Conservation (phyloP, 2,113 vertebrate species). For the Galbula dea region DNA sequence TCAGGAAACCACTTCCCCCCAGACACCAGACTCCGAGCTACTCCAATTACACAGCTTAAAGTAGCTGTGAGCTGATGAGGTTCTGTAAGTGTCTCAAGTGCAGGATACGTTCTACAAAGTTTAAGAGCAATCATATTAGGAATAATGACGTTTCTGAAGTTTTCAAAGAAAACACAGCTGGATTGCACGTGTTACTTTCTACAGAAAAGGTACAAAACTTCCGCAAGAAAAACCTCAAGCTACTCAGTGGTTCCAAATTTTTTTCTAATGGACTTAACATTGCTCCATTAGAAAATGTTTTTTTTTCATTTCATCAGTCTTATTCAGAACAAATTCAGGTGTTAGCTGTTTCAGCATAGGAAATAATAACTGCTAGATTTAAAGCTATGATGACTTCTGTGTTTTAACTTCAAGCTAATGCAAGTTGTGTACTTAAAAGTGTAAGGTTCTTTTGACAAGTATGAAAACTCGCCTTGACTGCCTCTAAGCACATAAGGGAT, state of each 20-base stretch:
- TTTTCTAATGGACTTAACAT: background rate
- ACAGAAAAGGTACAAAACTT: background rate
- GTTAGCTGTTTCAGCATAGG: background rate
- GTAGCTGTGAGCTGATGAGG: conserved; percentile 98
- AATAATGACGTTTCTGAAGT: background rate
- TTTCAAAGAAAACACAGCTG: background rate
- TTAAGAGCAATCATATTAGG: background rate
- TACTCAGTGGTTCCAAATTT: fast-evolving
- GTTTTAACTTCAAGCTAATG: background rate
- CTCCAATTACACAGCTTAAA: conserved; percentile 96
- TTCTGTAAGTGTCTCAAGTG: conserved; percentile 95
- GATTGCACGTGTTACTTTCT: background rate
- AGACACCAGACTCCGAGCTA: conserved; percentile 93
- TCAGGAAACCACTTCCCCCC: conserved; percentile 89
- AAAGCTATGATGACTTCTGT: background rate
- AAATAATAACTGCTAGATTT: background rate
- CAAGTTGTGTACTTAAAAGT: background rate
- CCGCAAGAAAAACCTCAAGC: background rate
- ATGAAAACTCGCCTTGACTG: background rate
- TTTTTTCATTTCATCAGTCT: background rate
- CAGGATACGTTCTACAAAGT: conserved; percentile 88
- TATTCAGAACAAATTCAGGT: background rate
- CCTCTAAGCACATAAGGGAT: background rate
- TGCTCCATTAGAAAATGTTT: background rate
- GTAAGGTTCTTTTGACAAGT: background rate